Conservation (phyloP, 2,797 vertebrate species). For the Enteromius paludinosus region DNA sequence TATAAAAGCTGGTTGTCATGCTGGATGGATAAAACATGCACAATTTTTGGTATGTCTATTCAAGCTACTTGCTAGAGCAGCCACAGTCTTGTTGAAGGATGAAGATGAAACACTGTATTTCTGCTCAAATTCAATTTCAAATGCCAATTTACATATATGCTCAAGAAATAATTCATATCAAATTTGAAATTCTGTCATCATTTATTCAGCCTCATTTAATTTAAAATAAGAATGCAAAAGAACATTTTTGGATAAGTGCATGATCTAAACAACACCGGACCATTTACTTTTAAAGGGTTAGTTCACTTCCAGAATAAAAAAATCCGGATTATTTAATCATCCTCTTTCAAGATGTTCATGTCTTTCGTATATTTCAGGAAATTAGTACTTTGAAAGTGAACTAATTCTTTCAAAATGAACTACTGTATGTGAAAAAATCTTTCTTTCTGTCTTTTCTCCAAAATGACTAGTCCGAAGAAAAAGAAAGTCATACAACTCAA, state of each 20-base stretch:
- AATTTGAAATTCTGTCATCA: not conserved
- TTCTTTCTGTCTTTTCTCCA: not conserved
- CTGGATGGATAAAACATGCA: conserved; percentile 73
- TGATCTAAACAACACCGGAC: not conserved
- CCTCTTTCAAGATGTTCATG: too few relatives aligned
- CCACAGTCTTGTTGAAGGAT: conserved; percentile 60
- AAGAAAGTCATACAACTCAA: not conserved
- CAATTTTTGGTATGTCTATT: conserved; percentile 74
- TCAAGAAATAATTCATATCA: not conserved
- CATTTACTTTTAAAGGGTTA: not conserved
- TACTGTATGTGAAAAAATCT: not conserved
- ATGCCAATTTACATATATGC: not conserved
- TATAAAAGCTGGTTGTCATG: conserved; percentile 79
- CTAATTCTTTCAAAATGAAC: not conserved
- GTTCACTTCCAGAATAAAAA: not conserved
- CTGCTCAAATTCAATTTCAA: conserved; percentile 57
- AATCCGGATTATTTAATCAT: not conserved
- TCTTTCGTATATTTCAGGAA: not conserved
- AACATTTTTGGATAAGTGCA: not conserved
- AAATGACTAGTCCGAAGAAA: not conserved
- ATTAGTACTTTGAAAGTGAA: not conserved
- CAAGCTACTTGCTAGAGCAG: conserved; percentile 69
- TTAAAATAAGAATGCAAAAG: not conserved
- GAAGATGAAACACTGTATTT: conserved; percentile 68
- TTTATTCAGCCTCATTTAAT: not conserved